Percentiles rank a stretch among this genome's conserved stretches.
Conservation (phyloP, 2,888 invertebrate genomes). For the Asteroscopus sphinx region DNA sequence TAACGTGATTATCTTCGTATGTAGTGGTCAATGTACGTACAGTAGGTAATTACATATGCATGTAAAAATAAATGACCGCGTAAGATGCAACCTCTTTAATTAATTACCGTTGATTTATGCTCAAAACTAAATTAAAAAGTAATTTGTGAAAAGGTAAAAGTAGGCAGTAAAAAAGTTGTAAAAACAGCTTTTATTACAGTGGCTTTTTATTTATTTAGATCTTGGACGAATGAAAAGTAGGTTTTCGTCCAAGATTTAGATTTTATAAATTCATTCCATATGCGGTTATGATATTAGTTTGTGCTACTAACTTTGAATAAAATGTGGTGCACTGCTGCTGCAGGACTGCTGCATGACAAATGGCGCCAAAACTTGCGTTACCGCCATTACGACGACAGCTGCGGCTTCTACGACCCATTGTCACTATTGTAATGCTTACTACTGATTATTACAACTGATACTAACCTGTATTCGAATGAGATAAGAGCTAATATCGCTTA, state of each 20-base stretch:
- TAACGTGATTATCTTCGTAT: slow-evolving; percentile 45
- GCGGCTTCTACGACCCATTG: slow-evolving; percentile 71
- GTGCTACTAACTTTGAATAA: not conserved
- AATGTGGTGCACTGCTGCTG: no score
- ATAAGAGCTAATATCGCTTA: slow-evolving; percentile 47
- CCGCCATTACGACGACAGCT: slow-evolving; percentile 71
- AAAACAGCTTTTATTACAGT: not conserved
- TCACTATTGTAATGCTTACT: slow-evolving; percentile 60
- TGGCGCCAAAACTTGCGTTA: slow-evolving; percentile 54
- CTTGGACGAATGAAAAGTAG: no score
- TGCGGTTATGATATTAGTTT: not conserved
- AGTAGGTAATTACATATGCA: not conserved
- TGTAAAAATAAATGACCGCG: slow-evolving; percentile 28
- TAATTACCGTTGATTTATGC: slow-evolving; percentile 24
- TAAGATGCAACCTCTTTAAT: slow-evolving; percentile 18
- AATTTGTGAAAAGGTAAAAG: slow-evolving; percentile 13
- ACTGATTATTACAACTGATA: slow-evolving; percentile 52
- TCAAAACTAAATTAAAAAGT: slow-evolving; percentile 18
- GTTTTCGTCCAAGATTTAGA: no score
- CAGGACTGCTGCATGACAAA: slow-evolving; percentile 39
- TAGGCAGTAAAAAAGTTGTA: slow-evolving; percentile 1
- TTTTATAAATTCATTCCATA: not conserved
- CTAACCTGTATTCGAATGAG: slow-evolving; percentile 42
- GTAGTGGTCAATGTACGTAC: slow-evolving; percentile 6
- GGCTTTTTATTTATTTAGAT: not conserved